Conservation (phyloP, 2,113 vertebrate genomes). For the Hemiscyllium ocellatum region DNA sequence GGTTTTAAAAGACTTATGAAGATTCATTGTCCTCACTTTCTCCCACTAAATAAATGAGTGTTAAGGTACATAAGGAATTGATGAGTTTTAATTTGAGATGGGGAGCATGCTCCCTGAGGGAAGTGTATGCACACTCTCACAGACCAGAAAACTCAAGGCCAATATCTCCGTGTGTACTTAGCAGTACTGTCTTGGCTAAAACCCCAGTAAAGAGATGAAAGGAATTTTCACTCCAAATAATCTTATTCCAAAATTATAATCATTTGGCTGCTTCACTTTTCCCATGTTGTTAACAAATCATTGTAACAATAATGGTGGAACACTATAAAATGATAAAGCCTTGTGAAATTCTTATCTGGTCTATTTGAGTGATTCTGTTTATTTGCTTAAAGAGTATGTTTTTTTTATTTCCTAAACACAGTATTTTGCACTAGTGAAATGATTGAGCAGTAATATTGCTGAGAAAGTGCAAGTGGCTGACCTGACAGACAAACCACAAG, state of each 20-base stretch:
- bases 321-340: background rate
- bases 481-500: background rate
- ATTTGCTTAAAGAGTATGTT: background rate
- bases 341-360: background rate
- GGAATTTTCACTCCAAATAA: background rate
- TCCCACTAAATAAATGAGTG: too few species aligned
- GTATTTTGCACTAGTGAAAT: background rate
- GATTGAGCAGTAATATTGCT: background rate
- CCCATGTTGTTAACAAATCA: background rate
- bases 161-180: too few species aligned
- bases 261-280: background rate
- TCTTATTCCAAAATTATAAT: background rate
- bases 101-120: too few species aligned
- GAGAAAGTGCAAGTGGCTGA: background rate
- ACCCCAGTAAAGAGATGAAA: background rate
- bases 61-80: too few species aligned
- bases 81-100: too few species aligned
- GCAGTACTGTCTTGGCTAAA: too few species aligned
- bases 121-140: too few species aligned
- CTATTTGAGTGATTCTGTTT: background rate
- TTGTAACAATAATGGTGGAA: background rate
- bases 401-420: background rate
- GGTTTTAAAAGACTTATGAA: too few species aligned
- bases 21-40: too few species aligned
- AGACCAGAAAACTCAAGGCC: too few species aligned